phyloP scores from a whole-genome alignment of 2,797 vertebrate species.

The Aplochiton taeniatus region DNA sequence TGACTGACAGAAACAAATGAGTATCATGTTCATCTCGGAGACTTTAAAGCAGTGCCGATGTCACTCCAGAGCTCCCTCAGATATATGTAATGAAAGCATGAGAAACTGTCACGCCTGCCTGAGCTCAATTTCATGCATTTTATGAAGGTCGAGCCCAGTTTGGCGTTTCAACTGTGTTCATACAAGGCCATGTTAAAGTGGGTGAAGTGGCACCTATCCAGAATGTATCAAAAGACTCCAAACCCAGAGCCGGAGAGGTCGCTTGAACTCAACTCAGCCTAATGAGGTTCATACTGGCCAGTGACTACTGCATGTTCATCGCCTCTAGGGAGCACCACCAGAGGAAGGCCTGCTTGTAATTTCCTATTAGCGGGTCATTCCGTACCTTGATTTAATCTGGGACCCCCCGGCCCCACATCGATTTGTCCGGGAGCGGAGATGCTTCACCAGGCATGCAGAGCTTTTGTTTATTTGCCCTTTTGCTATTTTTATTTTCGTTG shows the following conservation, averaged over 20 bases:
- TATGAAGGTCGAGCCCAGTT: conserved; percentile 46
- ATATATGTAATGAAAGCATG: conserved; percentile 31
- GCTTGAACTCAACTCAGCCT: not conserved
- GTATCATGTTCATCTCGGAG: conserved; percentile 62
- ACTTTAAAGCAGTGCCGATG: conserved; percentile 47
- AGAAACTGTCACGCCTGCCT: conserved; percentile 40
- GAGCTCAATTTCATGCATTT: conserved; percentile 57
- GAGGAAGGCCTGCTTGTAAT: conserved; percentile 21
- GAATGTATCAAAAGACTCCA: conserved; percentile 26
- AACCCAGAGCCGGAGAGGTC: too few species aligned
- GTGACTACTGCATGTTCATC: too few species aligned
- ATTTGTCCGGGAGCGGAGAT: conserved; percentile 32
- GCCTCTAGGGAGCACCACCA: not conserved
- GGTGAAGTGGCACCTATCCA: conserved; percentile 26
- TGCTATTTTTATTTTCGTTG: conserved; percentile 21
- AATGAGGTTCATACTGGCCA: too few species aligned
- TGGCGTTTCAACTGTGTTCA: conserved; percentile 56
- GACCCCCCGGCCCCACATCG: conserved; percentile 29
- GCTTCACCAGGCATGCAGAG: not conserved
- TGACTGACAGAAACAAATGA: conserved; percentile 77
- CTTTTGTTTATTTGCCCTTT: conserved; percentile 44
- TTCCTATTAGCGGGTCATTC: conserved; percentile 26
- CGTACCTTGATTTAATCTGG: conserved; percentile 26
- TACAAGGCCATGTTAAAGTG: conserved; percentile 33
- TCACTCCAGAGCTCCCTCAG: conserved; percentile 42